Evolutionary conservation across 2,113 vertebrate species (phyloP).

Genomic region (Dunckerocampus dactyliophorus): DNA sequence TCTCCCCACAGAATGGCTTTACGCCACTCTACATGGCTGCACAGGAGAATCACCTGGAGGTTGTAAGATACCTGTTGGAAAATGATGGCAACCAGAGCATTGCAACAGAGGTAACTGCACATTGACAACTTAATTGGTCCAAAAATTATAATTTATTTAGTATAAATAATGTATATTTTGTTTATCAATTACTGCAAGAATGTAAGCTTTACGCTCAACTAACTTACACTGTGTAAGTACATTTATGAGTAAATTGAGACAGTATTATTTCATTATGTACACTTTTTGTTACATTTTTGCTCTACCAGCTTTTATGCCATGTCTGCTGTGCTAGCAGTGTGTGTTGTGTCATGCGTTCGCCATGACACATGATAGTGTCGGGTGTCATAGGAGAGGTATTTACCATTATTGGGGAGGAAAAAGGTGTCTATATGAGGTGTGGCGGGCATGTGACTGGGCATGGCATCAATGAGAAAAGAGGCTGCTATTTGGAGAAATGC

Average conservation of each 20-base stretch:
- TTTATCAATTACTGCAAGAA: not conserved
- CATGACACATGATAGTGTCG: not conserved
- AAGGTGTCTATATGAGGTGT: not conserved
- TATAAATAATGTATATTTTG: not conserved
- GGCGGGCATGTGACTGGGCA: too few relatives aligned
- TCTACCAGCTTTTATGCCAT: not conserved
- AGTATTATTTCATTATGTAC: too few relatives aligned
- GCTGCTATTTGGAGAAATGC: too few relatives aligned
- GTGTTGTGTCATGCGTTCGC: too few relatives aligned
- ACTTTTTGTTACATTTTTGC: not conserved
- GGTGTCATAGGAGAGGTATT: not conserved
- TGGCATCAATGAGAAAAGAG: too few relatives aligned
- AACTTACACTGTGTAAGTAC: not conserved
- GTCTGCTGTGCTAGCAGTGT: too few relatives aligned
- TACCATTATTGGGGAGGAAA: not conserved
- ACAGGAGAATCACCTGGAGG: slow-evolving; percentile 95
- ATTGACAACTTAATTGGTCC: too few relatives aligned
- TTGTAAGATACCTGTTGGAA: slow-evolving; percentile 92
- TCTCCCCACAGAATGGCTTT: slow-evolving; percentile 88
- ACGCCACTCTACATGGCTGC: slow-evolving; percentile 98
- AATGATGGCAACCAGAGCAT: slow-evolving; percentile 97
- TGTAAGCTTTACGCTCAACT: not conserved
- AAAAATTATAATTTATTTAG: too few relatives aligned
- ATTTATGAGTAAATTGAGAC: not conserved
- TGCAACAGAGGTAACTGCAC: slow-evolving; percentile 84